phyloP scores from a whole-genome alignment of 1,140 invertebrate species.

The Hylaeus anthracinus region DNA sequence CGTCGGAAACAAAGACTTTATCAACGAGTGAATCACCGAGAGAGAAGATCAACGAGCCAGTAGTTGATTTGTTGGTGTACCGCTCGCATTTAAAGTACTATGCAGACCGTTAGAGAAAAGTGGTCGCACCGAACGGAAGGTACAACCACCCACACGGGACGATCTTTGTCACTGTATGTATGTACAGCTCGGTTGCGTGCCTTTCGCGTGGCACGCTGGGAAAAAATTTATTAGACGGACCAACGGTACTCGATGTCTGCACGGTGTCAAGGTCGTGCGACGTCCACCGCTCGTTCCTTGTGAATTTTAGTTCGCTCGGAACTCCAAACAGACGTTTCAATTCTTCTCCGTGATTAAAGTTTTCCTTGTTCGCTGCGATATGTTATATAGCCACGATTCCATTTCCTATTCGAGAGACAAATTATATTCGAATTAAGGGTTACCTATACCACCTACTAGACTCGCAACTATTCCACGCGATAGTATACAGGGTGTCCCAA shows the following conservation, averaged over 20 bases:
- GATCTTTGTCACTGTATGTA: slow-evolving; percentile 22
- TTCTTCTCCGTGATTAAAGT: too few relatives aligned
- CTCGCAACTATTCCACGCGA: too few relatives aligned
- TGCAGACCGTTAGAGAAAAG: slow-evolving; percentile 29
- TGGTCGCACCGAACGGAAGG: neutral
- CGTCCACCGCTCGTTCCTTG: slow-evolving; percentile 5
- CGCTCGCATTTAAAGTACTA: neutral
- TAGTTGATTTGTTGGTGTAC: slow-evolving; percentile 25
- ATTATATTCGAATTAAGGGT: too few relatives aligned
- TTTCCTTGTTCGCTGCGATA: too few relatives aligned
- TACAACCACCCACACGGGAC: neutral
- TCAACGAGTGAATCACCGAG: slow-evolving; percentile 12
- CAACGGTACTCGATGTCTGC: slow-evolving; percentile 31
- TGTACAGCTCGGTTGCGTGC: neutral
- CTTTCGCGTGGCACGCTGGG: slow-evolving; percentile 12
- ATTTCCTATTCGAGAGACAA: too few relatives aligned
- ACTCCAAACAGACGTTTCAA: neutral
- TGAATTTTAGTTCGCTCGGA: neutral
- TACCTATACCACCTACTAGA: too few relatives aligned
- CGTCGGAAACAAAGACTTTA: neutral
- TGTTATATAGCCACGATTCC: too few relatives aligned
- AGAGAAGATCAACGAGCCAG: neutral
- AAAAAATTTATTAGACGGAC: slow-evolving; percentile 37
- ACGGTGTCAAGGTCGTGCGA: slow-evolving; percentile 38
- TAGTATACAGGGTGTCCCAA: too few relatives aligned